These are phyloP conservation scores for Pristionchus fissidentatus DNA, from an alignment of 2,888 invertebrate genomes.

Conservation along the genomic window DNA sequence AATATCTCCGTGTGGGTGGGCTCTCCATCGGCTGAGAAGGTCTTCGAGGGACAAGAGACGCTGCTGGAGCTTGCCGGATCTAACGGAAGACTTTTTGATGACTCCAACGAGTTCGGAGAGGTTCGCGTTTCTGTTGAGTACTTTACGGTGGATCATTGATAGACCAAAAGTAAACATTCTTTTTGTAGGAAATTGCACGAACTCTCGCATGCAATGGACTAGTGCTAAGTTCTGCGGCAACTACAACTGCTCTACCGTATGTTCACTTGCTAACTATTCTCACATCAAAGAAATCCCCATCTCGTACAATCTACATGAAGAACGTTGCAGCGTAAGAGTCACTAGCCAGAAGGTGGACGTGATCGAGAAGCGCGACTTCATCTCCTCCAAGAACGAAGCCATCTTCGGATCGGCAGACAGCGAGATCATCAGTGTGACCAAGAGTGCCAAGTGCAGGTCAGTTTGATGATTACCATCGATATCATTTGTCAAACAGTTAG, in stretches of 20 bases:
- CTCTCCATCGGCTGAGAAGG: neutral
- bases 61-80: constrained; percentile 37
- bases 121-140: neutral
- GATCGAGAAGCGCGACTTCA: constrained; percentile 35
- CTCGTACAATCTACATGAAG: too few species aligned
- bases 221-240: neutral
- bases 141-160: too few species aligned
- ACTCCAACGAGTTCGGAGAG: constrained; percentile 32
- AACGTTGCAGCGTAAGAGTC: too few species aligned
- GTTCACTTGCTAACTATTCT: too few species aligned
- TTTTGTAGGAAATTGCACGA: constrained; percentile 9
- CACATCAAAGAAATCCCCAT: too few species aligned
- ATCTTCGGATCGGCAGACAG: constrained; percentile 31
- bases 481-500: too few species aligned
- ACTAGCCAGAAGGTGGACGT: neutral
- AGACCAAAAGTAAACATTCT: neutral
- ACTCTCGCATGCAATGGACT: constrained; percentile 32
- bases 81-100: constrained; percentile 34
- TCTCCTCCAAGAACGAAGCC: constrained; percentile 11
- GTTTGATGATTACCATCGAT: too few species aligned
- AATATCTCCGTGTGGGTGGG: constrained; percentile 45
- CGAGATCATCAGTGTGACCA: constrained; percentile 15
- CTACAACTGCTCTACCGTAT: constrained; percentile 26
- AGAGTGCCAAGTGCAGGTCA: constrained; percentile 5
- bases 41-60: neutral